These are phyloP conservation scores for Acanthornis magna DNA, from an alignment of 2,797 vertebrate genomes.

Conservation along the genomic window DNA sequence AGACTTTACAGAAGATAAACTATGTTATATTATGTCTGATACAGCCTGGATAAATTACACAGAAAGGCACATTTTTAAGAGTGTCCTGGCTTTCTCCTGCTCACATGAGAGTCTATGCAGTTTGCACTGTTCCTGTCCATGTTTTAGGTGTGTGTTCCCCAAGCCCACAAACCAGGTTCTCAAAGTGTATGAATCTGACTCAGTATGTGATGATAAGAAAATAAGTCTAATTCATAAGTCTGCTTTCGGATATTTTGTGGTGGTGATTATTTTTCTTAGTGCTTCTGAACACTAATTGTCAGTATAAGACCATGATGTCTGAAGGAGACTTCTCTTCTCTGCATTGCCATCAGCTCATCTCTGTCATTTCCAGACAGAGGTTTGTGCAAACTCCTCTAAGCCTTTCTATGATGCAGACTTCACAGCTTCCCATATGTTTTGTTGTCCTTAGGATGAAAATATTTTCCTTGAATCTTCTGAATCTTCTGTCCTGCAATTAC, in stretches of 20 bases:
- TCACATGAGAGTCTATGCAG: neutral
- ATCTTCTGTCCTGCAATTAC: neutral
- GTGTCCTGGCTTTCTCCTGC: neutral
- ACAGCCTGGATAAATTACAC: neutral
- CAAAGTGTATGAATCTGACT: neutral
- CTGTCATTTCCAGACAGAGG: neutral
- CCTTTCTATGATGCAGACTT: neutral
- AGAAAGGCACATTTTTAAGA: neutral
- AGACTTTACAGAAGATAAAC: neutral
- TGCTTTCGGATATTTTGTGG: neutral
- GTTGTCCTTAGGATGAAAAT: neutral
- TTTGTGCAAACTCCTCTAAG: neutral
- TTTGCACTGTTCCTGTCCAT: neutral
- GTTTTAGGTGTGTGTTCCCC: accelerated
- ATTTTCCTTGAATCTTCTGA: neutral
- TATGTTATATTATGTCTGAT: neutral
- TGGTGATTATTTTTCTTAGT: neutral
- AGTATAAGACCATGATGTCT: neutral
- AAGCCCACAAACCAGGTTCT: neutral
- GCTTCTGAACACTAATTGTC: neutral
- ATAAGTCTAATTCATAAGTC: neutral
- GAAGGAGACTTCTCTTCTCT: neutral
- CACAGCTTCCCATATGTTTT: neutral
- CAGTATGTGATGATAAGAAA: accelerated
- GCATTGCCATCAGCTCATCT: neutral